A percentile compares a stretch with the other conserved stretches of the same genome.
Evolutionary conservation across 2,797 vertebrate species (phyloP).

Genomic region (Melanotaenia trifasciata): DNA sequence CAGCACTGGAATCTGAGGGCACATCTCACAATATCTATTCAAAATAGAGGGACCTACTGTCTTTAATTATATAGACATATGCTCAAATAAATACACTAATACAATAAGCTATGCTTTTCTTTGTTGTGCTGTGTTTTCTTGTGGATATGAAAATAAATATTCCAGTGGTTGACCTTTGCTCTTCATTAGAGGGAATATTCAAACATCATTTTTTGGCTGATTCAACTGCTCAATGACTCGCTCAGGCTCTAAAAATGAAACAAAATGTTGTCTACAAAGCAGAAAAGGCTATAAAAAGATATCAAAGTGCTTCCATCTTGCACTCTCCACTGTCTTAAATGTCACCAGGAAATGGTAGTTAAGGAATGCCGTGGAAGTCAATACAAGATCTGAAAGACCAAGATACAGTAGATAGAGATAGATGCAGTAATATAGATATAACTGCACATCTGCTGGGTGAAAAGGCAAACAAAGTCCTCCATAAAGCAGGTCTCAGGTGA

Average conservation of each 20-base stretch:
- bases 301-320: slow-evolving; percentile 7
- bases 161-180: not conserved
- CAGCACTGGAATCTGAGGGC: too few relatives aligned
- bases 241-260: not conserved
- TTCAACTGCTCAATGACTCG: not conserved
- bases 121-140: not conserved
- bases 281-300: slow-evolving; percentile 15
- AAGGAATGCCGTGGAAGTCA: not conserved
- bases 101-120: not conserved
- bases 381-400: not conserved
- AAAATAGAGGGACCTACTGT: not conserved
- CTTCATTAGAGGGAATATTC: not conserved
- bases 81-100: not conserved
- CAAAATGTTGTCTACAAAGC: not conserved
- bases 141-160: not conserved
- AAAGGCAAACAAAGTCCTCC: not conserved
- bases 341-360: slow-evolving; percentile 13
- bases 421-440: not conserved
- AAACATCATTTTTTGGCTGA: not conserved
- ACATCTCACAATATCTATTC: too few relatives aligned
- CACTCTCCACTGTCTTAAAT: slow-evolving; percentile 17
- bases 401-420: not conserved
- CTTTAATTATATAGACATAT: not conserved
- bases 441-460: not conserved
- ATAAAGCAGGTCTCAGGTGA: not conserved